Base-by-base conservation (phyloP, 2,113 vertebrate species). In the Cariama cristata region DNA sequence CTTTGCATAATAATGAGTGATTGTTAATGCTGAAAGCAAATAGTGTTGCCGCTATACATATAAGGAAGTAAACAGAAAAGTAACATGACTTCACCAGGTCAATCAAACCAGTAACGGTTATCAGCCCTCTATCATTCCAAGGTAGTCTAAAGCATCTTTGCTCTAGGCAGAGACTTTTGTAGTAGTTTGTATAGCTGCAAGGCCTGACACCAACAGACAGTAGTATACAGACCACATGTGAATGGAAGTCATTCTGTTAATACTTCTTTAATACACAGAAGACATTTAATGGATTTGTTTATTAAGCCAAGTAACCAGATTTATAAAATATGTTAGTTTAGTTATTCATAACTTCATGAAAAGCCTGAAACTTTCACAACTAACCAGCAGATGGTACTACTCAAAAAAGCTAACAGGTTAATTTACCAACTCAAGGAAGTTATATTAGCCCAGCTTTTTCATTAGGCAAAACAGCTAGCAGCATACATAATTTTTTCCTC, bases 301-400 rank as follows among this genome's bases (percentile, higher is more conserved):
- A 59, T 52, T 64, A 91, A 94, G 44, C 12, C 8, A 87, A 96
- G 40, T 27, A 85, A 87, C 5, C 9, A 50, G 32, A 72, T 81
- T 75, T 47, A 55, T 32, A 76, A 79, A 53, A 28, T 10, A 35
- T 2, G 2, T 26, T 50, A 26, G 23, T 47, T 77, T 45, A 74
- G 76, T 32, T 52, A 84, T 8, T 75, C 9, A 18, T 33, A 86
- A 75, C 15, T 58, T 45, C 47, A 67, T 3, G 13, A 32, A 26
- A 80, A 92, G 18, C 4, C 50, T 88, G 81, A 59, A 63, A 32
- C 60, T 94, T 85, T 68, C 80, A 38, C 33, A 87, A 33, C 32
- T 23, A 59, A 71, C 95, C 96, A 96, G 92, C 60, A 97, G 96
- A 85, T 96, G 94, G 93, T 72, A 79, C 68, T 89, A 9, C 27